These are phyloP conservation scores for Ceratina australensis DNA, from an alignment of 1,140 invertebrate genomes.

Conservation along the genomic window DNA sequence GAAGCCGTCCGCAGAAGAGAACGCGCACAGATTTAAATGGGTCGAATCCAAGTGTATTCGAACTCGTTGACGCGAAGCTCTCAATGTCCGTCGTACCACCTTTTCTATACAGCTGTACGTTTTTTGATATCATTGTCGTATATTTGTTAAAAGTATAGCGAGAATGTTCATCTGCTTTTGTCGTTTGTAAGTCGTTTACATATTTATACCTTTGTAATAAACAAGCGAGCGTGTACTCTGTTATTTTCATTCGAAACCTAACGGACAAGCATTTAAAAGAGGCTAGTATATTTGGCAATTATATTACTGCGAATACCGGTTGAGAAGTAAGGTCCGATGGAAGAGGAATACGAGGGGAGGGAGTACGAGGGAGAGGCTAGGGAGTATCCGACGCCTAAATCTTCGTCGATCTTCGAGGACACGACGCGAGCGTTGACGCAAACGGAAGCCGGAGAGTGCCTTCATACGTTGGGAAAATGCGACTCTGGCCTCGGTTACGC, in stretches of 20 bases:
- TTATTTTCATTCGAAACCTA: background rate
- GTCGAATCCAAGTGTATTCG: slow-evolving; percentile 69
- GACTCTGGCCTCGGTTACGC: slow-evolving; percentile 34
- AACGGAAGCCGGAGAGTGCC: slow-evolving; percentile 42
- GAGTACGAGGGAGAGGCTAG: background rate
- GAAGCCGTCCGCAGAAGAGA: slow-evolving; percentile 53
- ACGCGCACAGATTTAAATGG: slow-evolving; percentile 56
- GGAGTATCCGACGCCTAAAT: background rate
- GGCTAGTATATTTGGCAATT: no score
- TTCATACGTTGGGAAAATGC: slow-evolving; percentile 53
- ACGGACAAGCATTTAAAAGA: background rate
- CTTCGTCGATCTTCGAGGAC: background rate
- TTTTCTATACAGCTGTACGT: no score
- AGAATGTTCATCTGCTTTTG: no score
- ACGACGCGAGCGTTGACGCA: slow-evolving; percentile 14
- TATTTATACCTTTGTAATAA: slow-evolving; percentile 10
- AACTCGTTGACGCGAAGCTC: slow-evolving; percentile 56
- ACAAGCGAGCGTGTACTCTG: background rate
- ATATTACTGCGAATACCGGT: background rate
- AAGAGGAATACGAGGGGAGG: background rate
- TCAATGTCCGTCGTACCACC: no score
- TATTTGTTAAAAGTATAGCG: no score
- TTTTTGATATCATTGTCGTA: no score
- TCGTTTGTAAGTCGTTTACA: background rate
- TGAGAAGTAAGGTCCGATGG: background rate